phyloP scores from a whole-genome alignment of 2,113 vertebrate species.

The Heptranchias perlo region DNA sequence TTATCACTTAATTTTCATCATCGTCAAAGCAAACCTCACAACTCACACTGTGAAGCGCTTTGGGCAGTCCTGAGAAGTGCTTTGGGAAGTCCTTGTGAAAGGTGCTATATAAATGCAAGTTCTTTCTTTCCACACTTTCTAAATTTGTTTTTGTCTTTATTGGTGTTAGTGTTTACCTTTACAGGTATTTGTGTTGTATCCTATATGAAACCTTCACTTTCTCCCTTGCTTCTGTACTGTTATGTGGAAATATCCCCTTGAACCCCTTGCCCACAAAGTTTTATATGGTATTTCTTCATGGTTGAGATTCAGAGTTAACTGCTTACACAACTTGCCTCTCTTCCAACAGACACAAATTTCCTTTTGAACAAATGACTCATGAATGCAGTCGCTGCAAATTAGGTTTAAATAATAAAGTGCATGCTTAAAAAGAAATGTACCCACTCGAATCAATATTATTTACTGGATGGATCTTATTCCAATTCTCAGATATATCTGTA shows the following conservation, averaged over 20 bases:
- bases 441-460: not conserved
- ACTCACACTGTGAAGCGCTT: not conserved
- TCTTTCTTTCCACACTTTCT: not conserved
- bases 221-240: not conserved
- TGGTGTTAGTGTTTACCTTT: not conserved
- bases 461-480: not conserved
- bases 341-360: not conserved
- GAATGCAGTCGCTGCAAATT: not conserved
- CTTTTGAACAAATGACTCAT: not conserved
- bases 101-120: not conserved
- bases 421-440: not conserved
- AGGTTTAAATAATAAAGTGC: not conserved
- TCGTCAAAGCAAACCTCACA: not conserved
- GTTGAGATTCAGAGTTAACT: not conserved
- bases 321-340: not conserved
- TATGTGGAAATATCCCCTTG: not conserved
- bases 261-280: not conserved
- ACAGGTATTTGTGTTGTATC: not conserved
- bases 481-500: too few relatives aligned
- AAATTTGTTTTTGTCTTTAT: constrained; percentile 1
- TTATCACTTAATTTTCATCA: not conserved
- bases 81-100: too few relatives aligned
- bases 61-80: too few relatives aligned
- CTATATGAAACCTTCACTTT: not conserved
- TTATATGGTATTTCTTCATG: not conserved